Evolutionary conservation across 2,113 vertebrate species (phyloP).

Genomic region (Syrmaticus mikado): DNA sequence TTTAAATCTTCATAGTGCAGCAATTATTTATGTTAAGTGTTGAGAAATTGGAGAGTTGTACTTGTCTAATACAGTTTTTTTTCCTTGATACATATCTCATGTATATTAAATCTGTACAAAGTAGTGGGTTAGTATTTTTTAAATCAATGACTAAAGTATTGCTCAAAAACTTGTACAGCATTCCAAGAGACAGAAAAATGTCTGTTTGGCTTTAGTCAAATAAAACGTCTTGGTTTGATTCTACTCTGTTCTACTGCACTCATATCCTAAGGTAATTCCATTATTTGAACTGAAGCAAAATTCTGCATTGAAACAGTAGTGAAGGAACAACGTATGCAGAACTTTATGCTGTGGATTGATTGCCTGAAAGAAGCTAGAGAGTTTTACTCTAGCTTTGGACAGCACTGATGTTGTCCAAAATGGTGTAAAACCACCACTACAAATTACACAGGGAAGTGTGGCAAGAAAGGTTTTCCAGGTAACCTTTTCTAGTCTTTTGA

Average conservation of each 20-base stretch:
- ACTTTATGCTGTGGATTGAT: not conserved
- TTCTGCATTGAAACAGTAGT: fast-evolving
- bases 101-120: conserved; percentile 54
- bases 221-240: not conserved
- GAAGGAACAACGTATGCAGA: not conserved
- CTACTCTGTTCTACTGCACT: not conserved
- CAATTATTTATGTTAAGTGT: conserved; percentile 81
- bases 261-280: not conserved
- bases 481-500: not conserved
- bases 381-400: not conserved
- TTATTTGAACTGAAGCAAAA: not conserved
- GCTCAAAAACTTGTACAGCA: not conserved
- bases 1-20: conserved; percentile 77
- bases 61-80: conserved; percentile 74
- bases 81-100: conserved; percentile 57
- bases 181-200: not conserved
- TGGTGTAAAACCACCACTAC: not conserved
- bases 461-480: not conserved
- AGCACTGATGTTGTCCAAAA: not conserved
- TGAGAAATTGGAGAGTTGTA: conserved; percentile 76
- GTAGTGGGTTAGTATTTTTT: not conserved
- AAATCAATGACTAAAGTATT: conserved; percentile 7
- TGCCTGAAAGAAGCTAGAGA: not conserved
- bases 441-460: not conserved
- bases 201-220: not conserved